These are phyloP conservation scores for Bombus confusus DNA, from an alignment of 1,140 invertebrate species.

Conservation along the genomic window DNA sequence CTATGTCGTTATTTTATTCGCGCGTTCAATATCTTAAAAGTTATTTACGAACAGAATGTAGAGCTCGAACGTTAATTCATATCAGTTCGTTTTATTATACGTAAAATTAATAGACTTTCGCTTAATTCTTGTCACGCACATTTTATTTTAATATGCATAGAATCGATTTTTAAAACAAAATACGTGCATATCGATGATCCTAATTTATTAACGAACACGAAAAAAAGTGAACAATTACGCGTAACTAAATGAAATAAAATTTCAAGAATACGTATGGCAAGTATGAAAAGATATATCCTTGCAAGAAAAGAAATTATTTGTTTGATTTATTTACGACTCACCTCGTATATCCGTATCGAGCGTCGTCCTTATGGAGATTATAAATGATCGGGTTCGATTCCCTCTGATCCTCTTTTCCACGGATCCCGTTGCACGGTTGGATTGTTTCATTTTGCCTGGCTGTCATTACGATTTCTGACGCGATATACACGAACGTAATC, in stretches of 20 bases:
- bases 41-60: not conserved
- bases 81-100: not conserved
- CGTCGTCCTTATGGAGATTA: not conserved
- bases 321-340: not conserved
- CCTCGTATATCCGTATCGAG: not conserved
- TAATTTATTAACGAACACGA: no score
- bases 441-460: not conserved
- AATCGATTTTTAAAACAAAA: no score
- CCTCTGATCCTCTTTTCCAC: not conserved
- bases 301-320: no score
- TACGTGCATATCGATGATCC: no score
- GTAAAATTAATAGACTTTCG: not conserved
- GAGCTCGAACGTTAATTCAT: not conserved
- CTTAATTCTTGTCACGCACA: not conserved
- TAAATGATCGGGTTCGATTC: not conserved
- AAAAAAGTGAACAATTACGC: no score
- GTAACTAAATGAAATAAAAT: no score
- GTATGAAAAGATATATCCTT: no score
- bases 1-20: no score
- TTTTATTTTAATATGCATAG: not conserved
- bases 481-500: slow-evolving; percentile 1
- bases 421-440: no score
- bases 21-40: not conserved
- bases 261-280: no score
- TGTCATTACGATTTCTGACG: not conserved